A percentile compares a stretch with the other conserved stretches of the same genome.
phyloP scores from a whole-genome alignment of 2,888 invertebrate genomes.

The Patella pellucida region DNA sequence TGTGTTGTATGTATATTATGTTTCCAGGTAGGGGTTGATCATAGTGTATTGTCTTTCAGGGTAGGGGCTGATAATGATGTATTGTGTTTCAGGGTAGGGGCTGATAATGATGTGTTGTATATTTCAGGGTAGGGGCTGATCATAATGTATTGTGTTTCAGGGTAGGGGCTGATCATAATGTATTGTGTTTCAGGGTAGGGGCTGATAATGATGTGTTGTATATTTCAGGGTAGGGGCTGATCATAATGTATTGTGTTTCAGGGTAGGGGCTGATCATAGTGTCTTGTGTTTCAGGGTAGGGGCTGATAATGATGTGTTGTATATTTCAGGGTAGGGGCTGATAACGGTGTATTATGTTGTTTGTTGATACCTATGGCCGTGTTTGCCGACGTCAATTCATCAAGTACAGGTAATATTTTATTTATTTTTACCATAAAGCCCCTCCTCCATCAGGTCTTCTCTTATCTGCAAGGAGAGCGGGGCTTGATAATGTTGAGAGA shows the following conservation, averaged over 20 bases:
- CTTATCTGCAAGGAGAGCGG: too few relatives aligned
- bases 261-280: too few relatives aligned
- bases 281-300: slow-evolving; percentile 8
- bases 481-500: too few relatives aligned
- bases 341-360: slow-evolving; percentile 32
- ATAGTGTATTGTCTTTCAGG: slow-evolving; percentile 24
- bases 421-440: too few relatives aligned
- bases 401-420: too few relatives aligned
- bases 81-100: slow-evolving; percentile 24
- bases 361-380: slow-evolving; percentile 27
- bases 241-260: not conserved
- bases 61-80: slow-evolving; percentile 25
- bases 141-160: slow-evolving; percentile 29
- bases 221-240: too few relatives aligned
- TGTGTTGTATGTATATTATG: slow-evolving; percentile 22
- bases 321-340: slow-evolving; percentile 12
- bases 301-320: slow-evolving; percentile 22
- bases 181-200: not conserved
- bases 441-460: too few relatives aligned
- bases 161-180: slow-evolving; percentile 17
- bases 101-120: slow-evolving; percentile 22
- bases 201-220: slow-evolving; percentile 29
- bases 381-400: not conserved
- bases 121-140: slow-evolving; percentile 18
- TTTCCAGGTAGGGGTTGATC: slow-evolving; percentile 14